Base-by-base conservation (phyloP, 2,888 invertebrate genomes). In the Drosophila siamana region DNA sequence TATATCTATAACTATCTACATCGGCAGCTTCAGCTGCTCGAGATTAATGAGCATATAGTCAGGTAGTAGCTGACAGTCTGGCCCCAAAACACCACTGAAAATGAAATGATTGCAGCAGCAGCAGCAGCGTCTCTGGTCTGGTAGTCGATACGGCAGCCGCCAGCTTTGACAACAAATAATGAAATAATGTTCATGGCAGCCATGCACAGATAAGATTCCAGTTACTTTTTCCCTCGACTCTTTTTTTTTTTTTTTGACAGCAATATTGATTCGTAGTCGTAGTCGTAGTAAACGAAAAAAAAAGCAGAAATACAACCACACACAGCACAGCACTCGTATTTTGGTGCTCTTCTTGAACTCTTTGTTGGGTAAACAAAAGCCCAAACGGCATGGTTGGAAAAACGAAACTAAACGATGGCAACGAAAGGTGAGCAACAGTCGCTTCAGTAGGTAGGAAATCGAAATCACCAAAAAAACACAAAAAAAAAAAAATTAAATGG, bases 141-240 rank as follows among this genome's bases (percentile, higher is more conserved):
- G 76, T 86, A 73, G 84, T 80, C 67, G 61, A 72, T 64, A 52
- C 71, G 76, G 72, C 72, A 85, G 89, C 78, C 86, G 89, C 78
- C 86, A 73, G 72, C 68, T 74, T 69, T 86, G 86, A 88, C 84
- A 88, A 77, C 84, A 88, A 88, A 85, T 89, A 85, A 85, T 89
- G 85, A 85, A 89, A 89, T 85, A 87, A 88, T 89, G 88, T 84
- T 74, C 72, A 61, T 69, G 80, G 75, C 76, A 66, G 70, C 69
- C 50, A 59, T 61, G 65, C 61, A 44, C 64, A 84, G 84, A 84
- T 84, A 84, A 84, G 84, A 87, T 88, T 88, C 69, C 71, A 70
- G 71, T 73, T 70, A 41, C 22, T 13, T 28, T 28, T 74, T 54
- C 56, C 40, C 28, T 33, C 6, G 11, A 5, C 16, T 13, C 41